These are phyloP conservation scores for Standfussiana lucernea DNA, from an alignment of 2,888 invertebrate species.

Conservation along the genomic window DNA sequence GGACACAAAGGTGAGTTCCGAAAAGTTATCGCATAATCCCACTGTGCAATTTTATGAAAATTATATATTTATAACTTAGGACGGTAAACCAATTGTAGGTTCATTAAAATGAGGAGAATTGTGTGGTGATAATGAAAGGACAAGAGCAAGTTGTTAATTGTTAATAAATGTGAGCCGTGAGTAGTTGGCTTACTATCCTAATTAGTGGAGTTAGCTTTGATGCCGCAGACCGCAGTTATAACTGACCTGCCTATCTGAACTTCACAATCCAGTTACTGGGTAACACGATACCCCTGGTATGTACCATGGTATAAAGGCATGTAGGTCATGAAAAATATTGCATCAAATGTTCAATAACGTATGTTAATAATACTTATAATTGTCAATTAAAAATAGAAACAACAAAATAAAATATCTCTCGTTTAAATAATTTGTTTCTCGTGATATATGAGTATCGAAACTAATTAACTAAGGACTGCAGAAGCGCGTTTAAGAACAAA, in stretches of 20 bases:
- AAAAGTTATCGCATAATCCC: conserved; percentile 63
- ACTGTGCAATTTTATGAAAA: conserved; percentile 49
- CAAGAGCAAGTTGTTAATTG: conserved; percentile 27
- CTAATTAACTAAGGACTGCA: conserved; percentile 28
- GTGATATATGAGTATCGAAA: conserved; percentile 30
- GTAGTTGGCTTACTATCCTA: conserved; percentile 22
- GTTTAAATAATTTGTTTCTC: conserved; percentile 3
- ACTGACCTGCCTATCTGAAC: not conserved
- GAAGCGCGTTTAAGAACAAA: conserved; percentile 2
- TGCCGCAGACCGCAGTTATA: not conserved
- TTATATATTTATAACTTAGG: conserved; percentile 47
- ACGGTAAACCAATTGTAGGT: conserved; percentile 45
- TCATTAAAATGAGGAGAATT: conserved; percentile 56
- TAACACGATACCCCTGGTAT: not conserved
- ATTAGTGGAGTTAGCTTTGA: conserved; percentile 27
- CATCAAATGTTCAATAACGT: not conserved
- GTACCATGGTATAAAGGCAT: not conserved
- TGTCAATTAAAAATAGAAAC: conserved; percentile 1
- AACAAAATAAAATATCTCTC: conserved; percentile 4
- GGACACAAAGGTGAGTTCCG: conserved; percentile 53
- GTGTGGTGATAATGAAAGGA: conserved; percentile 34
- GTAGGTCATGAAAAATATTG: not conserved
- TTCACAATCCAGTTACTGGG: not conserved
- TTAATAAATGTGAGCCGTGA: conserved; percentile 42
- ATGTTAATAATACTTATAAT: not conserved